phyloP scores from a whole-genome alignment of 53 echinoderm and acorn worm genomes.

The Luidia sarsii region DNA sequence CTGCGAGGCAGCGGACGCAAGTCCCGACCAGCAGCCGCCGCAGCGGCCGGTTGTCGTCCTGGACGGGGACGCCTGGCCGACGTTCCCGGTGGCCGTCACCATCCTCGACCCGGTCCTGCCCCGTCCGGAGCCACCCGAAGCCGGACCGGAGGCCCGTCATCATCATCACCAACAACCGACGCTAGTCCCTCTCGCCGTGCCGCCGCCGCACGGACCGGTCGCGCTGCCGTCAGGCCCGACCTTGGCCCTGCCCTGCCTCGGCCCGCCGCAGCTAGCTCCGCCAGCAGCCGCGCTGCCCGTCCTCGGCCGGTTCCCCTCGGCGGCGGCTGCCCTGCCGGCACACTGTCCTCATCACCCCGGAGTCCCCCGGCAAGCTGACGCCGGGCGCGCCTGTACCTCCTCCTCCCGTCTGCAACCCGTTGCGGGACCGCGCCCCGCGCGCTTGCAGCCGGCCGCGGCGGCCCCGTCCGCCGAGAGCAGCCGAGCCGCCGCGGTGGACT shows the following conservation, averaged over 20 bases:
- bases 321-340: background rate
- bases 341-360: too few species aligned
- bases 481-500: background rate
- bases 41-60: constrained; percentile 2
- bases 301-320: background rate
- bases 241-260: background rate
- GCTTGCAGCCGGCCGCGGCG: background rate
- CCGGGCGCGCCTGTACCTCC: background rate
- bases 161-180: too few species aligned
- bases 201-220: background rate
- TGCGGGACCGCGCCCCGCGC: too few species aligned
- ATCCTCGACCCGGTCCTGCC: background rate
- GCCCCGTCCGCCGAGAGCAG: background rate
- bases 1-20: background rate
- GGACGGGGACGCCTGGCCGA: constrained; percentile 31
- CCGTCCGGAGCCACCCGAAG: too few species aligned
- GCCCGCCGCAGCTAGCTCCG: too few species aligned
- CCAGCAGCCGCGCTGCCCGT: too few species aligned
- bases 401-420: too few species aligned
- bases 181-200: too few species aligned
- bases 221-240: background rate
- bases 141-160: too few species aligned
- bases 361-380: background rate
- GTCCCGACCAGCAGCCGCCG: background rate
- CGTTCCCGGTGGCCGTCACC: constrained; percentile 33